Evolutionary conservation across 1,140 invertebrate genomes (phyloP), one percentile per base, ranked within the genome.

Genomic region (Liolophura sinensis): DNA sequence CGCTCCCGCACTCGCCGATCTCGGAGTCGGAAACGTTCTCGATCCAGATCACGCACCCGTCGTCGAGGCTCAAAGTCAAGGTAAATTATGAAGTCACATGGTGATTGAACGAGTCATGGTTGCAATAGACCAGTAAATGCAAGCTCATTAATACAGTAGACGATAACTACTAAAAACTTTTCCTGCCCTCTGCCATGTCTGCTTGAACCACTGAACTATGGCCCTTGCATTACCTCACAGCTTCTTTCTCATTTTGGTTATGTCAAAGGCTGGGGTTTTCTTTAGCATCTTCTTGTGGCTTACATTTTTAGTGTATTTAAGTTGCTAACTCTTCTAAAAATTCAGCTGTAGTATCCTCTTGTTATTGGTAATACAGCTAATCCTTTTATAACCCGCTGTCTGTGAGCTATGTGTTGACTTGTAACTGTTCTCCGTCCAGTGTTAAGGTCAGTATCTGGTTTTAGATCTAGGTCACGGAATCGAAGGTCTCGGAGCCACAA

Each of bases 321-420:
- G 31, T 40, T 40, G 31, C 31, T 40, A 40, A 40, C 31, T 40
- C 31, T 40, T 40, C 31, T 40, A 40, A 40, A 40, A 40, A 3
- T 40, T 40, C 31, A 40, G 31, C 31, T 40, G 31, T 40, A 40
- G 31, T 40, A 3, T 40, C 31, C 9, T 3, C 3, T 40, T 40
- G 59, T 66, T 66, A 59, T 66, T 66, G 57, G 60, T 52, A 60
- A 60, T 14, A 51, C 59, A 61, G 64, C 57, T 16, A 60, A 51
- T 25, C 58, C 55, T 51, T 66, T 57, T 56, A 57, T 66, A 61
- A 55, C 20, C 24, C 16, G 18, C n/a, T 18, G 20, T 63, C 0
- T 51, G 31, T 40, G 31, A 40, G 31, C 31, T 54, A 11, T 63
- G 11, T 12, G 51, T 62, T 63, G n/a, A 27, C 40, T 16, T 24